phyloP scores from a whole-genome alignment of 2,113 vertebrate genomes.

The Henicopernis longicauda region DNA sequence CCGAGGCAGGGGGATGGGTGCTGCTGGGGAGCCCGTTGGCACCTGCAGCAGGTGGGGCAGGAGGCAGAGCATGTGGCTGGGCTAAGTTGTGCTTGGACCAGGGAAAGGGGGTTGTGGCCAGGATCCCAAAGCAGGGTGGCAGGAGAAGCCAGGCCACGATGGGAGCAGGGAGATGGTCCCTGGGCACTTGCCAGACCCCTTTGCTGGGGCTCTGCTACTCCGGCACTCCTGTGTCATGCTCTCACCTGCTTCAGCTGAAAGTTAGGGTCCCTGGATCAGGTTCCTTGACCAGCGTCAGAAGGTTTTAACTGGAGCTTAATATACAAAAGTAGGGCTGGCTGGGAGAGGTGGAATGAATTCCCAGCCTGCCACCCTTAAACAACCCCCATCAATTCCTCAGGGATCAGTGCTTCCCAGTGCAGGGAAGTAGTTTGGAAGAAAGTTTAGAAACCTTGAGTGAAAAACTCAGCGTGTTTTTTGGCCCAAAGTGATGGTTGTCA shows the following conservation, averaged over 20 bases:
- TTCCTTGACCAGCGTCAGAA: not conserved
- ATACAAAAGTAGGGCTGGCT: not conserved
- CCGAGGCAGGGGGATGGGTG: accelerated
- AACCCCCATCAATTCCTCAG: not conserved
- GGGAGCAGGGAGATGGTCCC: not conserved
- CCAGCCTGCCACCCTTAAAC: not conserved
- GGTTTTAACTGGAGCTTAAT: not conserved
- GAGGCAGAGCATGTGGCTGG: accelerated
- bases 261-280: not conserved
- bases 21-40: not conserved
- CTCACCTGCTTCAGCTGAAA: not conserved
- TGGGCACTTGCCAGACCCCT: not conserved
- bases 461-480: not conserved
- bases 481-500: not conserved
- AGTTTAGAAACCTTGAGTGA: not conserved
- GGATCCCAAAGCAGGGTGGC: not conserved
- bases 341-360: not conserved
- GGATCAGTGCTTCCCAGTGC: not conserved
- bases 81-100: not conserved
- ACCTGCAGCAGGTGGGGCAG: not conserved
- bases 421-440: not conserved
- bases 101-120: not conserved
- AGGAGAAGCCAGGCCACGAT: not conserved
- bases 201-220: not conserved
- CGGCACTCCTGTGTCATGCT: accelerated